A percentile compares a stretch with the other conserved stretches of the same genome.
Conservation (phyloP, 2,113 vertebrate species). For the Gasterosteus aculeatus region DNA sequence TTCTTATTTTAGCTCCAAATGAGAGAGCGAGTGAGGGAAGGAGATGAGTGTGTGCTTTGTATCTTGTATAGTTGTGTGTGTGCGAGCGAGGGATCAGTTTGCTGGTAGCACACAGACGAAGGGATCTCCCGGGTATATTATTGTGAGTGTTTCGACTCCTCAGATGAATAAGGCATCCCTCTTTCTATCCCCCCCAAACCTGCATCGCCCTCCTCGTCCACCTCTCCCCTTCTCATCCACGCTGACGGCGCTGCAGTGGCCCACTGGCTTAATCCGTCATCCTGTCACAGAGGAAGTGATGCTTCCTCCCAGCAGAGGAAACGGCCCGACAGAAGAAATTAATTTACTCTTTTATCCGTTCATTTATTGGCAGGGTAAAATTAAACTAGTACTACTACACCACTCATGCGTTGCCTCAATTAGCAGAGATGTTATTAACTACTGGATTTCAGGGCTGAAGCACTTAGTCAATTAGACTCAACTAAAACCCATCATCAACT, state of each 20-base stretch:
- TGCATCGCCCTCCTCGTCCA: conserved; percentile 19
- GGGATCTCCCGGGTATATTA: conserved; percentile 28
- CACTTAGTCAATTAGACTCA: background rate
- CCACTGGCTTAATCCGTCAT: conserved; percentile 52
- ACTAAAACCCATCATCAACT: background rate
- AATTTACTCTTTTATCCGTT: background rate
- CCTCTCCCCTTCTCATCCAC: conserved; percentile 17
- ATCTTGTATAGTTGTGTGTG: no score
- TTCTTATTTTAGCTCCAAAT: conserved; percentile 57
- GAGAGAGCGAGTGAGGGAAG: background rate
- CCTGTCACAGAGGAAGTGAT: conserved; percentile 35
- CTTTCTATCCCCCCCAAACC: conserved; percentile 4
- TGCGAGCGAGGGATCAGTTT: background rate
- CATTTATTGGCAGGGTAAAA: background rate
- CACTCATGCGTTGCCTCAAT: background rate
- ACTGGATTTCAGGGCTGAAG: background rate
- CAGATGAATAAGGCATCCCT: conserved; percentile 25
- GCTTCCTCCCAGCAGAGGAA: conserved; percentile 7
- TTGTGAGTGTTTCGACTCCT: conserved; percentile 3
- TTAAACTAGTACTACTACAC: background rate
- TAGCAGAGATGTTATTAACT: background rate
- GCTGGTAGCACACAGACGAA: conserved; percentile 26
- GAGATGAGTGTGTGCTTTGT: no score
- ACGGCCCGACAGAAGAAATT: background rate
- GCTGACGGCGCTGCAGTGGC: conserved; percentile 29